phyloP scores from a whole-genome alignment of 2,888 invertebrate genomes.

The Lutraria lutraria region DNA sequence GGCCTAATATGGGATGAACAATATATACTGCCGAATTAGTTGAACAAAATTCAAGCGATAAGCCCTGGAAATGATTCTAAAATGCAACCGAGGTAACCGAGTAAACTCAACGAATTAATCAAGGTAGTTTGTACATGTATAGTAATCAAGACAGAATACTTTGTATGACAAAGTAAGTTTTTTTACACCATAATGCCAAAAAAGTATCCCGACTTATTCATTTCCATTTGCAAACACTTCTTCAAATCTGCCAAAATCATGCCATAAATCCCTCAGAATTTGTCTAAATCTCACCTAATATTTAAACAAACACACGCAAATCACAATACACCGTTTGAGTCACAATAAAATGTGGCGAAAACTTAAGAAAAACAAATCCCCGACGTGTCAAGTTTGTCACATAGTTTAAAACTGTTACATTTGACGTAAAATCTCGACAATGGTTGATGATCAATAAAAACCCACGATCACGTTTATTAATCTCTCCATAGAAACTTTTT shows the following conservation, averaged over 20 bases:
- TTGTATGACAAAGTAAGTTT: neutral
- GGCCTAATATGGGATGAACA: no score
- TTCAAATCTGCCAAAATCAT: neutral
- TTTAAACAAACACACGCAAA: constrained; percentile 51
- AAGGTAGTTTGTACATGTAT: neutral
- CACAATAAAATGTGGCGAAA: constrained; percentile 32
- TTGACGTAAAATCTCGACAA: neutral
- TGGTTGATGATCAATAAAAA: neutral
- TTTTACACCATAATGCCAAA: neutral
- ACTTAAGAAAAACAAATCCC: constrained; percentile 61
- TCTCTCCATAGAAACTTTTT: neutral
- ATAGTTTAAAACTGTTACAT: constrained; percentile 8
- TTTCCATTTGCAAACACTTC: neutral
- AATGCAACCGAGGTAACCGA: neutral
- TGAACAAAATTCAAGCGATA: no score
- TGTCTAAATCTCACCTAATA: constrained; percentile 39
- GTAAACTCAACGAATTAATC: neutral
- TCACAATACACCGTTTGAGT: constrained; percentile 30
- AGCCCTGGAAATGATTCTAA: no score
- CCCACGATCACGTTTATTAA: neutral
- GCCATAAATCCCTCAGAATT: constrained; percentile 28
- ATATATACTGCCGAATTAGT: no score
- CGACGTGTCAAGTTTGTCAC: constrained; percentile 22
- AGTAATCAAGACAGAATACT: neutral
- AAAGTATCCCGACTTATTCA: neutral